phyloP scores from a whole-genome alignment of 2,888 invertebrate genomes.

The Pteria penguin region DNA sequence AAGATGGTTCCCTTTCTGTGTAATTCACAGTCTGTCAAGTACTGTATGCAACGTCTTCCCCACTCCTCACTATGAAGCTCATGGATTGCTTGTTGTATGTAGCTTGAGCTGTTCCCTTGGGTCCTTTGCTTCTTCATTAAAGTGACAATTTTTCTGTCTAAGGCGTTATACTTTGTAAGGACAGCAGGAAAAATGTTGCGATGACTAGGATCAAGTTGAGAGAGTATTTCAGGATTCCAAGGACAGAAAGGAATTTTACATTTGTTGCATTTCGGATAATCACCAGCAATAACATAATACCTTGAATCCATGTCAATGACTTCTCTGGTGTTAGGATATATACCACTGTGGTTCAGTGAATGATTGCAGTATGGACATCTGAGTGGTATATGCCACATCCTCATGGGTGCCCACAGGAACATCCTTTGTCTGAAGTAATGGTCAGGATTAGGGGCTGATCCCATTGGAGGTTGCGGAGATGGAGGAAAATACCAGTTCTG shows the following conservation, averaged over 20 bases:
- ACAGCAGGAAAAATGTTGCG: constrained; percentile 7
- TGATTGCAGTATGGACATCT: not conserved
- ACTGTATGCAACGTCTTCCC: not conserved
- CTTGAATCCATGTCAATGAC: constrained; percentile 12
- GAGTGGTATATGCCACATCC: constrained; percentile 10
- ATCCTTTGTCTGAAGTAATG: constrained; percentile 12
- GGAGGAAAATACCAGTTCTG: constrained; percentile 16
- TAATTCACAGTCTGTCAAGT: constrained; percentile 6
- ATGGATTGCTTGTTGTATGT: not conserved
- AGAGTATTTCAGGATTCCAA: constrained; percentile 5
- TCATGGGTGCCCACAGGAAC: constrained; percentile 15
- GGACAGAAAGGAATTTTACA: constrained; percentile 9
- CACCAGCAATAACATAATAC: constrained; percentile 7
- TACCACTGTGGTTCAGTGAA: not conserved
- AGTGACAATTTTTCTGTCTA: constrained; percentile 7
- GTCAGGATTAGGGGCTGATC: constrained; percentile 3
- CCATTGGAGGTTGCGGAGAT: not conserved
- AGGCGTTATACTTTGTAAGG: not conserved
- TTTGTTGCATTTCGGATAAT: constrained; percentile 6
- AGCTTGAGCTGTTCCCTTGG: not conserved
- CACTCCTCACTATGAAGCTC: constrained; percentile 13
- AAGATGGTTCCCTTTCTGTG: constrained; percentile 9
- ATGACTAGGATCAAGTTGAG: constrained; percentile 3
- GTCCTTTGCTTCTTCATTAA: not conserved
- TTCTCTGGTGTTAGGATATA: constrained; percentile 6